Base-by-base conservation (phyloP, 2,888 invertebrate species). In the Epirrhoe tristata region DNA sequence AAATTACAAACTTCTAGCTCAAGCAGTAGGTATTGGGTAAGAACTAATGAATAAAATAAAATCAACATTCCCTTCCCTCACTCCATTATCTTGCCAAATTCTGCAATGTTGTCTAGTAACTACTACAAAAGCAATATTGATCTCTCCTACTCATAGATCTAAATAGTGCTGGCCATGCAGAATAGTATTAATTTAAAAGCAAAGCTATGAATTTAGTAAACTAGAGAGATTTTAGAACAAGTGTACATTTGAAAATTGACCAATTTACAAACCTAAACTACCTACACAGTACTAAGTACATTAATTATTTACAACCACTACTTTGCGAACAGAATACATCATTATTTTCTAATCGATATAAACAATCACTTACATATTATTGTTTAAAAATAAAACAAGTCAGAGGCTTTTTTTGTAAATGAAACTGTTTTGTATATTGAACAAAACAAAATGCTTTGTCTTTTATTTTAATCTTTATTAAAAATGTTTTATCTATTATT, bases 231-330 rank as follows among this genome's bases (percentile, higher is more conserved):
- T 83, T 82, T 81, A 85, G 80, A 84, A 82, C 80, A 85, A 80
- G 79, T 85, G 77, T 82, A 83, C 80, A 77, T 81, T 80, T 86
- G 82, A 84, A 86, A 92, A 92, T 92, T 92, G 91, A 92, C 91
- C 82, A 86, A 88, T 86, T 90, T 89, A 91, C 85, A 86, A 86
- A 85, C 78, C 87, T 90, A 89, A 77, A 72, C 84, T 89, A 88
- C 77, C 84, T 89, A 88, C 77, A 58, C 81, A 81, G 62, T 70
- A 69, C 71, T 73, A 73, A 67, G 66, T 69, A 70, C 62, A 63
- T 66, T 63, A 63, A 70, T 76, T 84, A 85, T 83, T 81, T 87
- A 86, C 85, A 86, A 76, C 70, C 61, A 69, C 73, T 78, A 81
- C 69, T 70, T 70, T 75, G 75, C 78, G 73, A 74, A 74, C 78